A percentile compares a stretch with the other conserved stretches of the same genome.
Conservation (phyloP, 2,113 vertebrate genomes). For the Guaruba guarouba region DNA sequence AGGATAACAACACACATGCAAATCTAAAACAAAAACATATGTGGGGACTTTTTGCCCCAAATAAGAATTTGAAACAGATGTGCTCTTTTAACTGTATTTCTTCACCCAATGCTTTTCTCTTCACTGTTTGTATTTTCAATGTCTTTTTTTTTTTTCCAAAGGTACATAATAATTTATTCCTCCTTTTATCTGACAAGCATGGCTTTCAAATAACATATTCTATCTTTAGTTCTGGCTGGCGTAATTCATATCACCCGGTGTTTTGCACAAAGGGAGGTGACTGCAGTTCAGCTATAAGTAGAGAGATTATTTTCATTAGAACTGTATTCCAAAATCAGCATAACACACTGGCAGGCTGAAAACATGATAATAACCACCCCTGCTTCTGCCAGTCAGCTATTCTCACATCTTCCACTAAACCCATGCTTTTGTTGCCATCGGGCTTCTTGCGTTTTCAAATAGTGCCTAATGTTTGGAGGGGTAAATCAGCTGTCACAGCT, state of each 20-base stretch:
- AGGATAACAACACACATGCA: slow-evolving; percentile 79
- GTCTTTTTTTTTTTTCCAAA: slow-evolving; percentile 25
- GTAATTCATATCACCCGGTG: not conserved
- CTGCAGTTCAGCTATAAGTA: not conserved
- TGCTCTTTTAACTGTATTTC: slow-evolving; percentile 77
- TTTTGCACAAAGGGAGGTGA: not conserved
- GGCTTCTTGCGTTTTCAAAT: not conserved
- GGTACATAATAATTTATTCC: slow-evolving; percentile 51
- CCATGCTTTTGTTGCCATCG: not conserved
- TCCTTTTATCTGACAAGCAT: slow-evolving; percentile 40
- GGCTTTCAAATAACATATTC: slow-evolving; percentile 27
- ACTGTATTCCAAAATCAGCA: not conserved
- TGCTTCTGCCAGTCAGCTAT: not conserved
- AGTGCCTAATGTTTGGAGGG: not conserved
- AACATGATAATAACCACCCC: not conserved
- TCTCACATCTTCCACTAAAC: not conserved
- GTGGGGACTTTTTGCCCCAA: slow-evolving; percentile 60
- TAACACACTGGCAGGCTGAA: not conserved
- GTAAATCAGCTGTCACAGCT: not conserved
- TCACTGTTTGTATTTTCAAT: slow-evolving; percentile 71
- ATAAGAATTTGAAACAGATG: slow-evolving; percentile 80
- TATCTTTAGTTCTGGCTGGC: slow-evolving; percentile 28
- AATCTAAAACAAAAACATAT: slow-evolving; percentile 82
- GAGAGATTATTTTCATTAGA: not conserved
- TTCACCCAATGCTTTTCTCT: slow-evolving; percentile 73